Conservation (phyloP, 1,140 invertebrate species). For the Drosophila punjabiensis region DNA sequence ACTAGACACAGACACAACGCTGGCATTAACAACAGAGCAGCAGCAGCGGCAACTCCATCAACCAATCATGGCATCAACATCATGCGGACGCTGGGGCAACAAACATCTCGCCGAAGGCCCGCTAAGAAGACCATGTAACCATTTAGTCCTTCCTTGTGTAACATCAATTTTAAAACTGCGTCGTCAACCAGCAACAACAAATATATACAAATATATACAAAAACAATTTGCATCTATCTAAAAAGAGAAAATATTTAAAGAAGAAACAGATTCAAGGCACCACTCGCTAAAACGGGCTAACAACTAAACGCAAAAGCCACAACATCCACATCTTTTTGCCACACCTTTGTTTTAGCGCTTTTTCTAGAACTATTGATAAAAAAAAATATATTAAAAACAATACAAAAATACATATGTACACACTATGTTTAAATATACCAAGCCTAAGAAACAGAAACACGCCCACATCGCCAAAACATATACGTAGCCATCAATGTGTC, state of each 20-base stretch:
- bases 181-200: constrained; percentile 61
- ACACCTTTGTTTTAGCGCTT: constrained; percentile 80
- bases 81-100: constrained; percentile 3
- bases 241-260: constrained; percentile 31
- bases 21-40: constrained; percentile 29
- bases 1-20: constrained; percentile 13
- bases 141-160: constrained; percentile 54
- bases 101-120: constrained; percentile 7
- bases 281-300: constrained; percentile 34
- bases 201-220: constrained; percentile 58
- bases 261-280: constrained; percentile 18
- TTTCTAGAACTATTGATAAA: constrained; percentile 84
- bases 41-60: constrained; percentile 10
- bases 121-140: constrained; percentile 16
- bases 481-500: not conserved
- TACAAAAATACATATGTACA: constrained; percentile 69
- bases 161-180: constrained; percentile 60
- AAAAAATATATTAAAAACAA: constrained; percentile 79
- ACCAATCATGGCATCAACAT: constrained; percentile 14
- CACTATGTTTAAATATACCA: constrained; percentile 77
- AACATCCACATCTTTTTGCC: constrained; percentile 55
- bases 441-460: constrained; percentile 57
- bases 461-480: not conserved
- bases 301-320: constrained; percentile 44
- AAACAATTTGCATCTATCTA: constrained; percentile 57